Base-by-base conservation (phyloP, 2,113 vertebrate genomes). In the Sinocyclocheilus rhinocerous region DNA sequence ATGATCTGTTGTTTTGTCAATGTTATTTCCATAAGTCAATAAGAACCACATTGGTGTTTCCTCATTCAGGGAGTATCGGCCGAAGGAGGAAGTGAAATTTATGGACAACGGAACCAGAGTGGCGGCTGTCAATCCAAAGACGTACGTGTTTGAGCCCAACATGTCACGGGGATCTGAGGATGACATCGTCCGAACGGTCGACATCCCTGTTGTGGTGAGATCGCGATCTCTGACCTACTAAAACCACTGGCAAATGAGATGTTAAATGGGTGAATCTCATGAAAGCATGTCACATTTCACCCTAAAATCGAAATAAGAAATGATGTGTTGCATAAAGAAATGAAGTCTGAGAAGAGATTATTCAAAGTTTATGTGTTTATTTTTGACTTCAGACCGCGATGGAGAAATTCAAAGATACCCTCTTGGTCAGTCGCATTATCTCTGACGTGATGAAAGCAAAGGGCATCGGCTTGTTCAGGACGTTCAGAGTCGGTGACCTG, bases 151-250 rank as follows among this genome's bases (percentile, higher is more conserved):
- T 89, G 94, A 97, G 75, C 93, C 69, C 15, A 84, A 96, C 87
- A 96, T 96, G 90, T 99, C 98, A 29, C 90, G 94, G 29, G 97
- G 97, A 84, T 94, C 97, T 63, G 95, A 98, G 75, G 92, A 92
- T 42, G 97, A 99, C 88, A 91, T 95, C 81, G 96, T 99, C 86
- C 95, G 97, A 90, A 98, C 97, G 0, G 20, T 97, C 83, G 98
- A 98, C 93, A 94, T 99, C 89, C 98, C 98, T 88, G 96, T 94
- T 8, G 69, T 99, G 96, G 98, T 99, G 92, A 96, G 96, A 90
- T 1, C 8, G 20, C 36, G 20, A 24, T 45, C 22, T 59, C 15
- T 33, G 15, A 39, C 20, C 4, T 33, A n/a, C 20, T n/a, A 36
- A 59, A 39, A 10, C 18, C 29, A 83, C 16, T n/a, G 20, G 29